Conservation (phyloP, 2,797 vertebrate species). For the Tokudaia tokunoshimensis region DNA sequence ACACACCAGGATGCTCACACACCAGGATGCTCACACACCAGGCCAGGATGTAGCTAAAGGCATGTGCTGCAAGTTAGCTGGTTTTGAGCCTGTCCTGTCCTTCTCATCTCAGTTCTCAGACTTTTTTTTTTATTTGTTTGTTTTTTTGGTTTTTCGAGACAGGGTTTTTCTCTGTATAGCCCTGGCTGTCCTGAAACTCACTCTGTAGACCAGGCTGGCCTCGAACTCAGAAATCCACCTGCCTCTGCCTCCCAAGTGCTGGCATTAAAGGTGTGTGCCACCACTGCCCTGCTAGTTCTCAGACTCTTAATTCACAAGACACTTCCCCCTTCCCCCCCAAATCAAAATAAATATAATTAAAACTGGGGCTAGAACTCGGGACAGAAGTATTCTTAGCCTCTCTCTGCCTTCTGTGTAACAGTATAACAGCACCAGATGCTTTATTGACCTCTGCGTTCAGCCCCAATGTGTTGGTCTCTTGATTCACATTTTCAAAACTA, state of each 20-base stretch:
- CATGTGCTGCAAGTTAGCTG: no score
- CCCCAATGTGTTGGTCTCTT: not conserved
- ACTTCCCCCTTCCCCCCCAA: not conserved
- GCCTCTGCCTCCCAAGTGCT: no score
- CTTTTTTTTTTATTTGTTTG: no score
- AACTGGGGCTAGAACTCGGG: not conserved
- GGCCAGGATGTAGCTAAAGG: not conserved
- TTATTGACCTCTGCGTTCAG: not conserved
- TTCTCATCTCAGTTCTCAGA: not conserved
- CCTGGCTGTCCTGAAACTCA: no score
- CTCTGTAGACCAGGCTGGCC: no score
- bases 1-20: accelerated
- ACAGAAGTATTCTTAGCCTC: not conserved
- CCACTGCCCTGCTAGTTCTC: not conserved
- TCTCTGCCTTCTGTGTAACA: not conserved
- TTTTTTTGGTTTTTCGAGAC: no score
- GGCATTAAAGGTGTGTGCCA: no score
- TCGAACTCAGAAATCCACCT: no score
- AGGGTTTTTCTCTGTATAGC: no score
- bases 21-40: no score
- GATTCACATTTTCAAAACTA: not conserved
- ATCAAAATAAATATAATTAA: not conserved
- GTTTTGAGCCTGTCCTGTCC: not conserved
- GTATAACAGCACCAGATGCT: not conserved
- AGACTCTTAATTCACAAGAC: not conserved